Evolutionary conservation across 23 tunicate species (phyloP).

Genomic region (Phallusia fumigata): DNA sequence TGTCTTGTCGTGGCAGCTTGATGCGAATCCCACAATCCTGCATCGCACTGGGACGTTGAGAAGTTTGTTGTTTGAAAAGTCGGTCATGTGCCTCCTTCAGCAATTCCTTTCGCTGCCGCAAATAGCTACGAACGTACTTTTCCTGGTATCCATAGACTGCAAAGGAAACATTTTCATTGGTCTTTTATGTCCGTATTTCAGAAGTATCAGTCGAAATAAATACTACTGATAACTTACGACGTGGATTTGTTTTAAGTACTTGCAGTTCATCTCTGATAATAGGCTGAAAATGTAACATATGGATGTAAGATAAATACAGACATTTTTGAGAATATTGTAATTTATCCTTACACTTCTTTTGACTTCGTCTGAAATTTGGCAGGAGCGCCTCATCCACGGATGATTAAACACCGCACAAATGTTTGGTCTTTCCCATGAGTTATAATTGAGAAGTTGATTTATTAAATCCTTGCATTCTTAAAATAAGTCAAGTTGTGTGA

Average conservation of each 20-base stretch:
- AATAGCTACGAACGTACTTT: slow-evolving; percentile 15
- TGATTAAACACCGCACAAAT: background rate
- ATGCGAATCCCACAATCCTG: background rate
- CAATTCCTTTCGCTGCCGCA: slow-evolving; percentile 12
- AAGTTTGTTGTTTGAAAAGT: background rate
- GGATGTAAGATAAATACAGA: too few relatives aligned
- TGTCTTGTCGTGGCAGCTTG: background rate
- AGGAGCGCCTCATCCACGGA: background rate
- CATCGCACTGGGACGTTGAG: background rate
- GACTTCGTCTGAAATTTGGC: background rate
- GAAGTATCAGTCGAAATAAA: too few relatives aligned
- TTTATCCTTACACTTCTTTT: too few relatives aligned
- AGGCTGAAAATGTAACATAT: too few relatives aligned
- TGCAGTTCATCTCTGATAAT: too few relatives aligned
- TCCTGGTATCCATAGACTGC: background rate
- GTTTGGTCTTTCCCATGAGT: background rate
- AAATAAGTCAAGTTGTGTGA: too few relatives aligned
- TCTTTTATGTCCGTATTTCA: too few relatives aligned
- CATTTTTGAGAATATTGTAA: too few relatives aligned
- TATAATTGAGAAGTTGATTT: background rate
- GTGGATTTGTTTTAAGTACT: too few relatives aligned
- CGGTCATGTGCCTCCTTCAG: background rate
- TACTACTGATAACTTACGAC: too few relatives aligned
- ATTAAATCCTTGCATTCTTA: background rate
- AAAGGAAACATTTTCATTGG: too few relatives aligned